phyloP scores from a whole-genome alignment of 2,888 invertebrate genomes.

The Torymus aiolomorphi region DNA sequence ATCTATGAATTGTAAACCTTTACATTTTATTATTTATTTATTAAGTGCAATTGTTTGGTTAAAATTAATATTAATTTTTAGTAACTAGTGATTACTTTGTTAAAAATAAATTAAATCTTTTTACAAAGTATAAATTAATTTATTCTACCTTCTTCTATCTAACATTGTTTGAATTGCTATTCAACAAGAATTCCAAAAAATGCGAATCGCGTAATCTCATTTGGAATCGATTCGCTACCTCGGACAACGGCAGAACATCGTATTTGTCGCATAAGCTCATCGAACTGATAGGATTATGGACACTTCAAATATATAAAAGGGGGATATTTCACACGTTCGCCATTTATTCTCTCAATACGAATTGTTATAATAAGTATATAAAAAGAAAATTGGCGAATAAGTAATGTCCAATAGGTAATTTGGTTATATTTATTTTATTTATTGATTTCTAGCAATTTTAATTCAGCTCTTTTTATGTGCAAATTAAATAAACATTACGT shows the following conservation, averaged over 20 bases:
- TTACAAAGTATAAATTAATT: neutral
- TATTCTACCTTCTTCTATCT: neutral
- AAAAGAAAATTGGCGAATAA: constrained; percentile 57
- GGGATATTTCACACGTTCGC: constrained; percentile 42
- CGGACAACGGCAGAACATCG: constrained; percentile 28
- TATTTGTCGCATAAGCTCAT: constrained; percentile 50
- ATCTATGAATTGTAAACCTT: neutral
- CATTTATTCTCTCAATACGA: constrained; percentile 27
- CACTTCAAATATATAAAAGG: constrained; percentile 59
- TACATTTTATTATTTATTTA: too few species aligned
- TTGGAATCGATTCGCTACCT: constrained; percentile 36
- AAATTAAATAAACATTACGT: too few species aligned
- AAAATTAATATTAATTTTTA: too few species aligned
- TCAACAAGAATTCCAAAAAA: constrained; percentile 41
- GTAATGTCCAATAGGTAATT: constrained; percentile 48
- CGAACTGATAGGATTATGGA: constrained; percentile 65
- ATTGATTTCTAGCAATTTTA: neutral
- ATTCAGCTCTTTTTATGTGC: too few species aligned
- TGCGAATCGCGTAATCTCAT: constrained; percentile 44
- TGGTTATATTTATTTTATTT: neutral
- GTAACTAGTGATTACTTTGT: neutral
- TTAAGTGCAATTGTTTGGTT: too few species aligned
- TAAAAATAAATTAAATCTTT: constrained; percentile 14
- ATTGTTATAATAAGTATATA: constrained; percentile 46
- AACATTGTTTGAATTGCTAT: constrained; percentile 16